Conservation (phyloP, 2,888 invertebrate species). For the Hypercompe scribonia region DNA sequence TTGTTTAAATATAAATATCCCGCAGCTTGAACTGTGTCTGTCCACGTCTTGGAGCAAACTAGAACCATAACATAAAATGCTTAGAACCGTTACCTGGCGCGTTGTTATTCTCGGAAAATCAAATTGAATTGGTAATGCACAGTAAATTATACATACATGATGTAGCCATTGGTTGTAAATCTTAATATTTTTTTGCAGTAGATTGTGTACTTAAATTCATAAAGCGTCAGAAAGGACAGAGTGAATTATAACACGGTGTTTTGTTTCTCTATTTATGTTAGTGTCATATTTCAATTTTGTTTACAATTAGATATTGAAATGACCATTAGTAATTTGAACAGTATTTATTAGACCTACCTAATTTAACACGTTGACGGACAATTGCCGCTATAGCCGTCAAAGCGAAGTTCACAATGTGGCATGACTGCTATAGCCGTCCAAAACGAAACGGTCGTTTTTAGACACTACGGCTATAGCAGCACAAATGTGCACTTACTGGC, state of each 20-base stretch:
- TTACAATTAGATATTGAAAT: background rate
- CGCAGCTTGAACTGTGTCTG: background rate
- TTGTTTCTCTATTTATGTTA: background rate
- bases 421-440: too few relatives aligned
- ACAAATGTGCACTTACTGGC: too few relatives aligned
- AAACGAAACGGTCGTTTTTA: too few relatives aligned
- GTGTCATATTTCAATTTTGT: background rate
- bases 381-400: too few relatives aligned
- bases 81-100: slow-evolving; percentile 27
- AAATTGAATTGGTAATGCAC: slow-evolving; percentile 59
- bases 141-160: slow-evolving; percentile 68
- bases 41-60: slow-evolving; percentile 50
- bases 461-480: too few relatives aligned
- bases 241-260: background rate
- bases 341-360: background rate
- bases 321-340: background rate
- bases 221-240: background rate
- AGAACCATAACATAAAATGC: slow-evolving; percentile 38
- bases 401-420: too few relatives aligned
- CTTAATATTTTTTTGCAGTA: slow-evolving; percentile 7
- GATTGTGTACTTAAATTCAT: background rate
- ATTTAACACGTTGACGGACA: too few relatives aligned
- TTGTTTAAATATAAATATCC: background rate
- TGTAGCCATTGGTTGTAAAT: slow-evolving; percentile 40
- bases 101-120: slow-evolving; percentile 34